phyloP scores from a whole-genome alignment of 2,888 invertebrate genomes.

The Nysson spinosus region DNA sequence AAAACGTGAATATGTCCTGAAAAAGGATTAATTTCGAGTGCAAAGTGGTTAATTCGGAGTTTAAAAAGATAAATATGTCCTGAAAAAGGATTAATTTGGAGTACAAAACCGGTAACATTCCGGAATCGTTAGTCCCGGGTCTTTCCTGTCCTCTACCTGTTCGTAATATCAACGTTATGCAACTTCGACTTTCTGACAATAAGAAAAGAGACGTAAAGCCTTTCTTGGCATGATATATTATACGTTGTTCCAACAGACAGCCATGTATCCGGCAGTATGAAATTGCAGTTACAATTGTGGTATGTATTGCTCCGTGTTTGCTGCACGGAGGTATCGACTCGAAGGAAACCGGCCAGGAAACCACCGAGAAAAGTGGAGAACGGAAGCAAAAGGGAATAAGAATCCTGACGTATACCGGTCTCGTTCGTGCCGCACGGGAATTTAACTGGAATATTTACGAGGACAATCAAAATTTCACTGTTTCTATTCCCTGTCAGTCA shows the following conservation, averaged over 20 bases:
- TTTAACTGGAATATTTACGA: constrained; percentile 29
- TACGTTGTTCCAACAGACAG: constrained; percentile 7
- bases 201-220: constrained; percentile 17
- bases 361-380: neutral
- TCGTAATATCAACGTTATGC: constrained; percentile 30
- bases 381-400: constrained; percentile 1
- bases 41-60: no score
- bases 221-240: neutral
- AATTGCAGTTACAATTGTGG: neutral
- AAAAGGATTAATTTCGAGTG: no score
- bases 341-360: neutral
- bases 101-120: no score
- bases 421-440: constrained; percentile 1
- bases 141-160: constrained; percentile 26
- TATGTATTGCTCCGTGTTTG: neutral
- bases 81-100: no score
- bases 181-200: constrained; percentile 27
- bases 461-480: constrained; percentile 48
- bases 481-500: no score
- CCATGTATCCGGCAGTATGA: constrained; percentile 3
- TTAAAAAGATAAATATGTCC: no score
- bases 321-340: neutral
- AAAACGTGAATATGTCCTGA: no score
- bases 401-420: constrained; percentile 18
- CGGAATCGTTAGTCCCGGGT: constrained; percentile 27